Percentiles rank a stretch among this genome's conserved stretches.
phyloP scores from a whole-genome alignment of 2,888 invertebrate genomes.

The Metacarcinus magister region DNA sequence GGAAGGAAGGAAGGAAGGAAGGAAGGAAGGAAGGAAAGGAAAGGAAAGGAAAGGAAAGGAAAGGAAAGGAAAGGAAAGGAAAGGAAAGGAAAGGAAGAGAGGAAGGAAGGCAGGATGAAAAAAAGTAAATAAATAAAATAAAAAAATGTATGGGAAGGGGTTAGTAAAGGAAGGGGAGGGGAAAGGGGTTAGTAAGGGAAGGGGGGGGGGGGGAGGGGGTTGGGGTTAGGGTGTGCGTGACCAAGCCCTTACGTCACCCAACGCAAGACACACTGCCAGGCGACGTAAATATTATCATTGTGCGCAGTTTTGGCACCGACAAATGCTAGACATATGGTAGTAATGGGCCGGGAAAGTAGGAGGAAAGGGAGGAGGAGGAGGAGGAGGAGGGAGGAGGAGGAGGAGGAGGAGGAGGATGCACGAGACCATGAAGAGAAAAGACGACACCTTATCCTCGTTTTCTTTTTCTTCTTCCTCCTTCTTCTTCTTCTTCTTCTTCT shows the following conservation, averaged over 20 bases:
- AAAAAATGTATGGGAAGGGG: background rate
- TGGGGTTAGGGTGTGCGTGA: background rate
- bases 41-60: background rate
- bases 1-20: too few relatives aligned
- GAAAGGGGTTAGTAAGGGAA: background rate
- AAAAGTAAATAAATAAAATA: background rate
- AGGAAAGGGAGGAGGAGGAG: background rate
- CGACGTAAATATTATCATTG: background rate
- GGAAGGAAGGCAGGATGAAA: background rate
- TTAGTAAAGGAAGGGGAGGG: background rate
- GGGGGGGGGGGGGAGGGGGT: background rate
- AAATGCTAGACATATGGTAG: background rate
- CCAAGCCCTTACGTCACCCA: background rate
- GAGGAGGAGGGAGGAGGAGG: background rate
- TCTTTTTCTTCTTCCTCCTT: too few relatives aligned
- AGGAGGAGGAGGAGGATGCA: background rate
- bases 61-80: background rate
- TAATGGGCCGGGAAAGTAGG: background rate
- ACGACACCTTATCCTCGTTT: too few relatives aligned
- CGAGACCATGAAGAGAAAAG: too few relatives aligned
- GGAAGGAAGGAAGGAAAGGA: background rate
- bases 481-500: too few relatives aligned
- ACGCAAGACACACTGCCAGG: background rate
- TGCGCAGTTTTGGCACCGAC: slow-evolving; percentile 2
- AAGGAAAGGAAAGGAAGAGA: background rate